A percentile compares a stretch with the other conserved stretches of the same genome.
Evolutionary conservation across 2,888 invertebrate genomes (phyloP).

Genomic region (Rotaria macrura): DNA sequence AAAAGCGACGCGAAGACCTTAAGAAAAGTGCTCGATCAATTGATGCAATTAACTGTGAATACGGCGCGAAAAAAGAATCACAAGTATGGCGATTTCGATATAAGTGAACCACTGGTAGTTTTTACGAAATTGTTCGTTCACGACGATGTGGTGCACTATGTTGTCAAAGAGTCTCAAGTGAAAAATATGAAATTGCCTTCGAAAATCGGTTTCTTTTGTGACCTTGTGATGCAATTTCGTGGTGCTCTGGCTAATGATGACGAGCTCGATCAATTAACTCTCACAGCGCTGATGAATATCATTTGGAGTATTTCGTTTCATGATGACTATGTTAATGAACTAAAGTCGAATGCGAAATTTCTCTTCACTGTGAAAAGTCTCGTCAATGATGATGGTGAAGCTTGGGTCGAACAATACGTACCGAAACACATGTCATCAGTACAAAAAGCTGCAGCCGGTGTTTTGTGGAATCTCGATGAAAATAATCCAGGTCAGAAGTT

Average conservation of each 20-base stretch:
- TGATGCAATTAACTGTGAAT: not conserved
- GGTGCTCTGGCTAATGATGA: not conserved
- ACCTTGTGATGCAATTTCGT: not conserved
- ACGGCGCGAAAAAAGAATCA: not conserved
- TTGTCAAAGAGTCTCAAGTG: not conserved
- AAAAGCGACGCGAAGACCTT: not conserved
- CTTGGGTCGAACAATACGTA: not conserved
- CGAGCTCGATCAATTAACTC: not conserved
- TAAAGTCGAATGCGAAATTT: not conserved
- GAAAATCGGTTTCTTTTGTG: not conserved
- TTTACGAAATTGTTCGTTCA: not conserved
- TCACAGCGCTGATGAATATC: not conserved
- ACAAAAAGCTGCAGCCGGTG: not conserved
- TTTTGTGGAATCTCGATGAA: conserved; percentile 13
- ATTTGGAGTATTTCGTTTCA: conserved; percentile 5
- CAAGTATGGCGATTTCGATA: not conserved
- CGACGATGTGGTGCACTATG: not conserved
- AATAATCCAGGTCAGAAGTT: conserved; percentile 6
- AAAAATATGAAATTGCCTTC: not conserved
- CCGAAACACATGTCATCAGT: not conserved
- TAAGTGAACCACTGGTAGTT: not conserved
- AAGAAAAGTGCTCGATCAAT: not conserved
- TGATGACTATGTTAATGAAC: not conserved
- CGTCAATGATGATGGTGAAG: not conserved
- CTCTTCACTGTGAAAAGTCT: not conserved